Percentiles rank a stretch among this genome's conserved stretches.
These are phyloP conservation scores for Tuta absoluta DNA, from an alignment of 2,888 invertebrate species.

Conservation along the genomic window DNA sequence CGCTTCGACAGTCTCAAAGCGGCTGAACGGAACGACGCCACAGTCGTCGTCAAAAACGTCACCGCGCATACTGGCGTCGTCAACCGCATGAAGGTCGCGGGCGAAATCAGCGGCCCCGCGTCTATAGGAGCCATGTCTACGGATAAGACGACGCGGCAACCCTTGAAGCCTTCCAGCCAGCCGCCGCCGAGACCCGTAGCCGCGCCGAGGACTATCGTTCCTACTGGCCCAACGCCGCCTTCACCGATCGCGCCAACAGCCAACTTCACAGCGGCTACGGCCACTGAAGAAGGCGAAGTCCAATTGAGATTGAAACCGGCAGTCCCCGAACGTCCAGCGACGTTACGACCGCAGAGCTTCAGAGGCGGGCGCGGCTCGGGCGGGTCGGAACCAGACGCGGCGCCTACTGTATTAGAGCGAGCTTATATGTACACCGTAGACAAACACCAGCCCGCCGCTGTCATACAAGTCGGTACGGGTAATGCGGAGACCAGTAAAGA, in stretches of 20 bases:
- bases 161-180: conserved; percentile 74
- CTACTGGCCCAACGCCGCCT: conserved; percentile 33
- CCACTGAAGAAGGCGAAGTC: conserved; percentile 61
- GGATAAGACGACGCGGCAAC: conserved; percentile 47
- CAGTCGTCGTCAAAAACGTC: conserved; percentile 63
- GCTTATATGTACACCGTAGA: conserved; percentile 87
- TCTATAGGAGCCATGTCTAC: conserved; percentile 51
- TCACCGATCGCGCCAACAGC: conserved; percentile 38
- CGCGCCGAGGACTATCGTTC: conserved; percentile 69
- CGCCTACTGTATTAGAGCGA: conserved; percentile 82
- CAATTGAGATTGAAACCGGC: conserved; percentile 87
- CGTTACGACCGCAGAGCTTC: conserved; percentile 82
- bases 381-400: conserved; percentile 45
- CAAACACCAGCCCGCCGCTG: conserved; percentile 87
- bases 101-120: conserved; percentile 56
- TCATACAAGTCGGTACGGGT: conserved; percentile 79
- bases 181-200: conserved; percentile 78
- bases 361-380: conserved; percentile 64
- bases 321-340: conserved; percentile 89
- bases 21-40: conserved; percentile 50
- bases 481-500: conserved; percentile 43
- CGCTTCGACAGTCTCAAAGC: conserved; percentile 57
- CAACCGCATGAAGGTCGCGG: conserved; percentile 66
- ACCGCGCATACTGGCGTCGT: conserved; percentile 73
- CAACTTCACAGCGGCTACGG: conserved; percentile 29